Percentiles rank a stretch among this genome's conserved stretches.
phyloP scores from a whole-genome alignment of 2,113 vertebrate genomes.

The Labeo rohita region DNA sequence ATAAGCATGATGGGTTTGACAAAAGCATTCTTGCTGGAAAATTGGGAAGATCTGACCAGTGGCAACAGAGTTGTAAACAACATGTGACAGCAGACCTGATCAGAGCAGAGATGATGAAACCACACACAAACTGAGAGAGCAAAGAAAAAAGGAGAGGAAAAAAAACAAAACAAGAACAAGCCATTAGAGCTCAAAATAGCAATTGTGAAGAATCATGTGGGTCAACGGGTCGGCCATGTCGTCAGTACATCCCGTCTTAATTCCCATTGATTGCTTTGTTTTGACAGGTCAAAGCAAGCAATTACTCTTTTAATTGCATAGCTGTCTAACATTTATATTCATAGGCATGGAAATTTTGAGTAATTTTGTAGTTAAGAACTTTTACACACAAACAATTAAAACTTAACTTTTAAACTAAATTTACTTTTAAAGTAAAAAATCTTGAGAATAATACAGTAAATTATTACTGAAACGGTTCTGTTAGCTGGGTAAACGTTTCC shows the following conservation, averaged over 20 bases:
- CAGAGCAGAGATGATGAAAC: neutral
- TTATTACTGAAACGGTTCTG: neutral
- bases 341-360: neutral
- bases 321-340: neutral
- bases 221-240: neutral
- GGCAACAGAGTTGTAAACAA: slow-evolving; percentile 22
- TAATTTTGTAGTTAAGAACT: neutral
- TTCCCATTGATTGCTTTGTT: slow-evolving; percentile 9
- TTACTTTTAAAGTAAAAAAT: neutral
- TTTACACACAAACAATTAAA: neutral
- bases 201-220: neutral
- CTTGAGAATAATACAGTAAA: too few species aligned
- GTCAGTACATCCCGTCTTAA: slow-evolving; percentile 1
- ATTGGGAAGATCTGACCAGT: slow-evolving; percentile 7
- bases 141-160: neutral
- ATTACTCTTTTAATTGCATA: neutral
- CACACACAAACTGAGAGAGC: neutral
- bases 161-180: neutral
- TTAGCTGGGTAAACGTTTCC: neutral
- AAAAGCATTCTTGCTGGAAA: slow-evolving; percentile 9
- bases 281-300: neutral
- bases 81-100: slow-evolving; percentile 18
- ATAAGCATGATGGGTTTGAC: slow-evolving; percentile 5
- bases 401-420: neutral
- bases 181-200: neutral